Base-by-base conservation (phyloP, 92 coral and sea anemone species). In the Epizoanthus scotinus region DNA sequence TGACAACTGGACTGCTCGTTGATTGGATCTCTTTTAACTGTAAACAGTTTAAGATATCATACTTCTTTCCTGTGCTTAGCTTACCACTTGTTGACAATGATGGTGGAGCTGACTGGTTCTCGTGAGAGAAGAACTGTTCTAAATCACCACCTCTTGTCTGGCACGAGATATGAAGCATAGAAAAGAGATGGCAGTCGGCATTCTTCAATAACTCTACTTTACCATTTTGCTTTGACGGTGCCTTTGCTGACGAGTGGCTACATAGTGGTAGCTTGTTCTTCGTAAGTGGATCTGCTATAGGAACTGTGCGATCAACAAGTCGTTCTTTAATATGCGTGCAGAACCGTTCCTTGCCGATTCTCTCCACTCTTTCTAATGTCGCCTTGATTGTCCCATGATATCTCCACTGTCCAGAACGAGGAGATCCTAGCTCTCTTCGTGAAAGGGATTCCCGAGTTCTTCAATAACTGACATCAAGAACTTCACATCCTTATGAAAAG, bases 101-200 rank as follows among this genome's bases (percentile, higher is more conserved):
- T 62, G 93, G 89, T 24, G 86, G 89, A 59, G 72, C 67, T 28
- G 89, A 64, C 54, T 89, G 93, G 50, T 91, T 89, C 56, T 91
- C 91, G 54, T 77, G 89, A 50, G 34, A 63, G 66, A 79, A 91
- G 68, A 91, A 90, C 74, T 90, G 84, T 34, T 87, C 80, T 36
- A 81, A 66, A 54, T 87, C 63, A 50, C 91, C 91, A 67, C 75
- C 87, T 27, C 87, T 29, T 83, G 25, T 84, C 49, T 90, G 91
- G 78, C 94, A 87, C 22, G 89, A 78, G 47, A 90, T 81, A 69
- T 84, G 87, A 15, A 90, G 84, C 69, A 82, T 70, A 12, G 86
- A 83, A 47, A 87, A 87, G 13, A 82, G 58, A 54, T 77, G n/a
- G 36, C 94, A 87, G 82, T 90, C n/a, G n/a, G n/a, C 91, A 62